These are phyloP conservation scores for Ladona fulva DNA, from an alignment of 1,140 invertebrate species.

Conservation along the genomic window DNA sequence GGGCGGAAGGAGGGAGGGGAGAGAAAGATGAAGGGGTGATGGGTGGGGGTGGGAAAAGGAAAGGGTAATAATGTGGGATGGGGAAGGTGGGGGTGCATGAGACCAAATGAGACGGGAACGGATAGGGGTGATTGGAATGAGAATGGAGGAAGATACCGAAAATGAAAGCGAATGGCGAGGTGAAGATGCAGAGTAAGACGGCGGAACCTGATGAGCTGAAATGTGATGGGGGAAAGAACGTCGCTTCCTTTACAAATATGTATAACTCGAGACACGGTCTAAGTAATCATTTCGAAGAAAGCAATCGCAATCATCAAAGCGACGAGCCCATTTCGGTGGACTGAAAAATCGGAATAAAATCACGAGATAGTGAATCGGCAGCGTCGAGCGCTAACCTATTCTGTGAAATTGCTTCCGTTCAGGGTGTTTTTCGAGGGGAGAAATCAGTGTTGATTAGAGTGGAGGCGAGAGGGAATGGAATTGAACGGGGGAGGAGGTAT, in stretches of 20 bases:
- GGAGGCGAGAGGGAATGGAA: background rate
- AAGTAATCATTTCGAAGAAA: too few species aligned
- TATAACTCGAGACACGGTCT: too few species aligned
- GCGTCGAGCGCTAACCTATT: too few species aligned
- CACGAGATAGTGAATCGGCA: too few species aligned
- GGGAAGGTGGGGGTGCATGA: background rate
- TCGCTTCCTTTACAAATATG: too few species aligned
- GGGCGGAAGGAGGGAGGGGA: too few species aligned
- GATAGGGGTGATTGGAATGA: background rate
- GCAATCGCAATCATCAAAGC: too few species aligned
- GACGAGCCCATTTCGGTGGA: too few species aligned
- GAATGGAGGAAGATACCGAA: background rate
- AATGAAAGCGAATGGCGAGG: background rate
- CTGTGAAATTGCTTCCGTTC: background rate
- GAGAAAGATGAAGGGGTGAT: background rate
- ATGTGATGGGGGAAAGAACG: too few species aligned
- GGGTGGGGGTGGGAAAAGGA: background rate
- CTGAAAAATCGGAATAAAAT: too few species aligned
- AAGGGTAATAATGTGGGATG: background rate
- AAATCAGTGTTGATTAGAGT: background rate
- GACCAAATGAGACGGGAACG: background rate
- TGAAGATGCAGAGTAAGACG: background rate
- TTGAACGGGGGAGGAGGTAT: background rate
- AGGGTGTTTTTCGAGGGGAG: background rate
- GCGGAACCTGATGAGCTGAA: too few species aligned